Evolutionary conservation across 2,113 vertebrate species (phyloP).

Genomic region (Gymnarchus niloticus): DNA sequence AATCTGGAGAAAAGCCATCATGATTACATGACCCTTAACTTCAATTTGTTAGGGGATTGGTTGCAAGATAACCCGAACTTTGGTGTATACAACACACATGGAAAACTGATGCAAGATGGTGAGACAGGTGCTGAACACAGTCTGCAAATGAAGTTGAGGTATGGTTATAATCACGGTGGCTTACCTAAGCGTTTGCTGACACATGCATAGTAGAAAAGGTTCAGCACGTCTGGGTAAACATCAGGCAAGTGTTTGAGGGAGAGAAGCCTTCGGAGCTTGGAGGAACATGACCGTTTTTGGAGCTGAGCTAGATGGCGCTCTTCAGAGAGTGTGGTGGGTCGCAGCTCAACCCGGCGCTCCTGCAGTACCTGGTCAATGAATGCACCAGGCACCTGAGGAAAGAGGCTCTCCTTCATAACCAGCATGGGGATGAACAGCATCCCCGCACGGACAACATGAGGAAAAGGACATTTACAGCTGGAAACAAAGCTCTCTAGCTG

Average conservation of each 20-base stretch:
- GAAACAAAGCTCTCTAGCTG: conserved; percentile 69
- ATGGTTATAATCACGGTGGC: conserved; percentile 34
- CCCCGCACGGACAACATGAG: conserved; percentile 79
- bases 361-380: conserved; percentile 85
- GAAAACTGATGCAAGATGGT: neutral
- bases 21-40: neutral
- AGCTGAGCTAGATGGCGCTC: conserved; percentile 79
- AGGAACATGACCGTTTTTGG: conserved; percentile 76
- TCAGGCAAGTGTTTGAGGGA: conserved; percentile 82
- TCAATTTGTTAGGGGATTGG: neutral
- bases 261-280: conserved; percentile 81
- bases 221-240: conserved; percentile 72
- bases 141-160: neutral
- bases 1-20: neutral
- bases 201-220: conserved; percentile 73
- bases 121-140: neutral
- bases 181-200: conserved; percentile 79
- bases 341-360: conserved; percentile 82
- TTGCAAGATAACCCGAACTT: neutral
- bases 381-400: conserved; percentile 68
- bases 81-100: neutral
- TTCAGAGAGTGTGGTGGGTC: conserved; percentile 87
- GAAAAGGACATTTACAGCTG: conserved; percentile 75
- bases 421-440: conserved; percentile 87
- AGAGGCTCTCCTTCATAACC: conserved; percentile 86